Conservation (phyloP, 2,113 vertebrate genomes). For the Synchiropus splendidus region DNA sequence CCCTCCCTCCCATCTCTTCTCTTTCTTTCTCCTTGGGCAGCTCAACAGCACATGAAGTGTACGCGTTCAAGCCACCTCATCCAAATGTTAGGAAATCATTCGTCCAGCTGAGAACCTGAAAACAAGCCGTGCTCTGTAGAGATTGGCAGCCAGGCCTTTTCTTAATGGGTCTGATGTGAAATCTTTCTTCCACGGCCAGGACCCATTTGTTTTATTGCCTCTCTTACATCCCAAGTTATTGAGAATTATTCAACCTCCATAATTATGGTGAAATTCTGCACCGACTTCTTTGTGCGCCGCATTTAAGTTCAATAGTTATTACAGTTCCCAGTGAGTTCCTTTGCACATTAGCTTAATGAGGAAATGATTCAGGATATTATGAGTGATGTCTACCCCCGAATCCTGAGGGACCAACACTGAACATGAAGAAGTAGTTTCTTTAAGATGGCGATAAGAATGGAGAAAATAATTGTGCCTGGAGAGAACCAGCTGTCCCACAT, state of each 20-base stretch:
- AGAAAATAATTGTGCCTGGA: no score
- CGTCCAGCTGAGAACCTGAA: not conserved
- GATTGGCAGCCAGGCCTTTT: not conserved
- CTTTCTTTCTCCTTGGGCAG: constrained; percentile 7
- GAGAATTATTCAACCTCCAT: not conserved
- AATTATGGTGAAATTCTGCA: no score
- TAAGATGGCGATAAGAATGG: no score
- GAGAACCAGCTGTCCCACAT: no score
- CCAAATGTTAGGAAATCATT: not conserved
- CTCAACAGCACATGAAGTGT: not conserved
- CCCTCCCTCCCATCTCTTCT: constrained; percentile 6
- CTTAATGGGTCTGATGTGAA: not conserved
- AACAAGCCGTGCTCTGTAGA: not conserved
- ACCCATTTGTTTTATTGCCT: not conserved
- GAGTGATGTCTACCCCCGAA: no score
- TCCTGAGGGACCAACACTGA: no score
- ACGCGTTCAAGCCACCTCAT: not conserved
- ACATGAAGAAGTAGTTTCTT: no score
- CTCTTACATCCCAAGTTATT: not conserved
- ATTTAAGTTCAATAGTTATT: no score
- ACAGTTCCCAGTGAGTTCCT: no score
- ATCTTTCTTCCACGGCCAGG: not conserved
- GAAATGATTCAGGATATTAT: no score
- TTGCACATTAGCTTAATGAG: no score
- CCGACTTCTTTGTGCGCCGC: no score